Base-by-base conservation (phyloP, 2,888 invertebrate species). In the Drosophila austrosaltans region DNA sequence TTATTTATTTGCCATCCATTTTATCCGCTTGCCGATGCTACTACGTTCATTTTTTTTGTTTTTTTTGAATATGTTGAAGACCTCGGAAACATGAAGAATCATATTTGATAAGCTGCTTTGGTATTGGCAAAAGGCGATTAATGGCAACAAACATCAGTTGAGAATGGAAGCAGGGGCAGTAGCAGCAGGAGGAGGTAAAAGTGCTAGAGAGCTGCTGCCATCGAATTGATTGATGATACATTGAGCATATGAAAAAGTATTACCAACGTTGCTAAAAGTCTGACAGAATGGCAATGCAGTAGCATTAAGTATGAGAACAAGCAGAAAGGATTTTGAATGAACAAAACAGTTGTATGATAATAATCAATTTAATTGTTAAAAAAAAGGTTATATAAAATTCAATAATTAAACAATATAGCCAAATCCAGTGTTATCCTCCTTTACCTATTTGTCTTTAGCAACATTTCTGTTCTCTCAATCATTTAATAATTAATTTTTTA, bases 171-270 rank as follows among this genome's bases (percentile, higher is more conserved):
- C 60, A 53, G 10, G 53, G 10, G 22, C 8, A 5, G 8, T 20
- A 48, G 10, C 7, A 25, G 22, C 3, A 48, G 2, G 22, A 44
- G 7, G 22, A 48, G 22, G 44, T 6, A 0, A 30, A 8, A 22
- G 3, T 22, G 44, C 7, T 36, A 8, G 8, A 36, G 4, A 20
- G 48, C 8, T 16, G 30, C 12, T 48, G 30, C 12, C 42, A 12
- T 53, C 42, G 28, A 66, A 63, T 75, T 75, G 74, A 75, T 75
- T 75, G 69, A 75, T 75, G 75, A 74, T 69, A 59, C 53, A 63
- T 58, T 53, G 44, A 63, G 63, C 60, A 58, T 48, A 25, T 54
- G 25, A 63, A 69, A 72, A 66, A 69, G 73, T 73, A 73, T 69
- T 72, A 59, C 63, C 70, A 72, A 44, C 44, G 1, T 54, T 16